A percentile compares a stretch with the other conserved stretches of the same genome.
phyloP scores from a whole-genome alignment of 2,113 vertebrate species.

The Agelaius phoeniceus region DNA sequence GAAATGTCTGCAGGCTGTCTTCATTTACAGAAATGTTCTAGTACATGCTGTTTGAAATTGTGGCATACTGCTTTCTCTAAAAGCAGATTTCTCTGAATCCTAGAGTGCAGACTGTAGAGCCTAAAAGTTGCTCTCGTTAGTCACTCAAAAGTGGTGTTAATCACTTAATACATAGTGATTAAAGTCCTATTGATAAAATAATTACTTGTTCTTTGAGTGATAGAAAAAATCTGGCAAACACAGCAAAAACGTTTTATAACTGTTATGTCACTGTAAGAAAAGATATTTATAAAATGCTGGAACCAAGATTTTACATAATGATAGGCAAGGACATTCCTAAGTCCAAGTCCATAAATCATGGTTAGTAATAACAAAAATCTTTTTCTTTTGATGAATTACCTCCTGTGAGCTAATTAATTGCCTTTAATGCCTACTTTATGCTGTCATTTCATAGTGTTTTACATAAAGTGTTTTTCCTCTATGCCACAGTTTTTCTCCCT shows the following conservation, averaged over 20 bases:
- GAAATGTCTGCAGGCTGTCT: neutral
- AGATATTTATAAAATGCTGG: neutral
- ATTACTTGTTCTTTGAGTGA: neutral
- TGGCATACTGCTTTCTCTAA: neutral
- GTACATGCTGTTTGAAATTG: neutral
- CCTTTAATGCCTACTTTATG: neutral
- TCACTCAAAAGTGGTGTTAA: neutral
- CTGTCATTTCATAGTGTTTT: neutral
- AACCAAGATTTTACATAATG: constrained; percentile 29
- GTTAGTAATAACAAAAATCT: neutral
- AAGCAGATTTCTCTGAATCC: neutral
- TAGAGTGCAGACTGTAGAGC: neutral
- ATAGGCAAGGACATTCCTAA: neutral
- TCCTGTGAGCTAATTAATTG: neutral
- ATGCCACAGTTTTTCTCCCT: neutral
- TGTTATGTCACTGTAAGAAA: constrained; percentile 31
- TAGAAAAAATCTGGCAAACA: neutral
- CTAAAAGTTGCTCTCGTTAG: neutral
- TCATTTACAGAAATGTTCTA: neutral
- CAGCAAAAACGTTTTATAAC: constrained; percentile 3
- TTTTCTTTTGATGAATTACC: neutral
- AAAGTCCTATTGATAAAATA: neutral
- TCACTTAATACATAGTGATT: neutral
- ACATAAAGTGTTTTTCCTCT: neutral
- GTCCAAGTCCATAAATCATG: neutral